Evolutionary conservation across 2,113 vertebrate species (phyloP).

Genomic region (Alaudala cheleensis): DNA sequence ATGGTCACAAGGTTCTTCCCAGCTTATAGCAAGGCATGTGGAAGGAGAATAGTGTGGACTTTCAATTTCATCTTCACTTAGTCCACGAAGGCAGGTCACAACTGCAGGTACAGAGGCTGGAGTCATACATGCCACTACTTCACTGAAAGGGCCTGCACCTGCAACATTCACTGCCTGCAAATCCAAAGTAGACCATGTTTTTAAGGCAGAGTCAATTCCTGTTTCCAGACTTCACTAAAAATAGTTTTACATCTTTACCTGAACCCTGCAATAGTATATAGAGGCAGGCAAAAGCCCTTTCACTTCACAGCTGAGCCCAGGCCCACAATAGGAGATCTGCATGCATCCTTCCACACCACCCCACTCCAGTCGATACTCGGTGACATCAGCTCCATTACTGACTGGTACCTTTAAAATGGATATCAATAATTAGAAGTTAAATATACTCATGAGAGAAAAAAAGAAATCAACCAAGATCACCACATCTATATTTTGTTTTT

Average conservation of each 20-base stretch:
- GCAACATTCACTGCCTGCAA: constrained; percentile 87
- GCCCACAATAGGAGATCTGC: constrained; percentile 89
- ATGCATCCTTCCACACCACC: constrained; percentile 91
- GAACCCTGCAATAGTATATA: constrained; percentile 91
- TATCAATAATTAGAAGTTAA: not conserved
- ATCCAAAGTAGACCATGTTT: not conserved
- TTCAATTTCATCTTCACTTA: constrained; percentile 83
- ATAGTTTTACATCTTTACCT: constrained; percentile 75
- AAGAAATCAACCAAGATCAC: not conserved
- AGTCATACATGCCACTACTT: constrained; percentile 86
- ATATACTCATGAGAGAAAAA: not conserved
- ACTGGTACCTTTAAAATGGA: constrained; percentile 78
- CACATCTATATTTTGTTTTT: not conserved
- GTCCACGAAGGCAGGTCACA: constrained; percentile 84
- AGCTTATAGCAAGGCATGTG: constrained; percentile 90
- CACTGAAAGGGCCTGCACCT: constrained; percentile 90
- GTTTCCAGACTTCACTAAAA: not conserved
- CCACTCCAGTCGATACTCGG: constrained; percentile 93
- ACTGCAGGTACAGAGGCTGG: constrained; percentile 91
- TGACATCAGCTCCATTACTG: constrained; percentile 88
- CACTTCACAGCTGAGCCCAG: constrained; percentile 85
- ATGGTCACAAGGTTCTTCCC: constrained; percentile 91
- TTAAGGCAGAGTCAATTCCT: not conserved
- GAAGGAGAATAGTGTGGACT: constrained; percentile 84
- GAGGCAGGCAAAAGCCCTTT: constrained; percentile 92